phyloP scores from a whole-genome alignment of 2,113 vertebrate species.

The Marmota monax region DNA sequence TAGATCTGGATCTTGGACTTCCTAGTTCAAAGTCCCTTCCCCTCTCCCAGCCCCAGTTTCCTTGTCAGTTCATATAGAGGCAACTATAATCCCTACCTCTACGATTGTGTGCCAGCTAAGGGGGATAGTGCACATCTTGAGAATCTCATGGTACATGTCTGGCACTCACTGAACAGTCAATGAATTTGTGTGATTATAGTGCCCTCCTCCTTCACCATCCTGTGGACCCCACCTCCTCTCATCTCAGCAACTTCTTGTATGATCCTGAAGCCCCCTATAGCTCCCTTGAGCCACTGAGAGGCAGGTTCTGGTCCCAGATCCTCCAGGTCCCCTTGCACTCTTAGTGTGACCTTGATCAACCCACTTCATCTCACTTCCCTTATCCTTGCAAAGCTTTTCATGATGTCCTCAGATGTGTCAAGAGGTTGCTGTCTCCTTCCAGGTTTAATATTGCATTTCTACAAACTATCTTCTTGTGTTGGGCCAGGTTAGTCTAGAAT shows the following conservation, averaged over 20 bases:
- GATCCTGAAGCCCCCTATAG: neutral
- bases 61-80: neutral
- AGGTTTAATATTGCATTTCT: neutral
- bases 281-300: neutral
- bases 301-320: neutral
- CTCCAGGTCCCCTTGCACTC: neutral
- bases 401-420: neutral
- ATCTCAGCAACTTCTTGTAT: neutral
- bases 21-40: neutral
- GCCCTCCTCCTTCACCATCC: neutral
- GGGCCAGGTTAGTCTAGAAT: neutral
- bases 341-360: neutral
- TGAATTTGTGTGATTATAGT: neutral
- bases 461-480: neutral
- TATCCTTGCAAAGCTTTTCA: neutral
- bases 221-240: neutral
- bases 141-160: neutral
- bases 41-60: neutral
- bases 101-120: neutral
- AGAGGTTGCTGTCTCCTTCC: neutral
- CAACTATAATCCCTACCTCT: neutral
- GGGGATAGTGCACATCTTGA: neutral
- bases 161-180: neutral
- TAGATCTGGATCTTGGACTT: slow-evolving; percentile 8
- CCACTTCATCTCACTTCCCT: neutral